Percentiles rank a stretch among this genome's conserved stretches.
Evolutionary conservation across 2,797 vertebrate species (phyloP).

Genomic region (Pipistrellus pygmaeus): DNA sequence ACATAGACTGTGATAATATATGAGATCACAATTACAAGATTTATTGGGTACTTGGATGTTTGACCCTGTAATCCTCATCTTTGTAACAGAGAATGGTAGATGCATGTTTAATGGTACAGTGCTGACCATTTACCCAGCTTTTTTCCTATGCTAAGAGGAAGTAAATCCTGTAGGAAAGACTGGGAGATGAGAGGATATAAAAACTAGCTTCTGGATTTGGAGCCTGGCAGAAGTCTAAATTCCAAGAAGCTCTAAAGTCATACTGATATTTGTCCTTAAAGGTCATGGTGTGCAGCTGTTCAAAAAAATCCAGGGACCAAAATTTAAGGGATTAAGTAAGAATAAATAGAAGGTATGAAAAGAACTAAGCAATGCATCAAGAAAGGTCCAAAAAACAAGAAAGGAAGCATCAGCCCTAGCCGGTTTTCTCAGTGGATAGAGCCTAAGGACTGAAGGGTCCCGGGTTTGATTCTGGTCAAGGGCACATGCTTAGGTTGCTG

Average conservation of each 20-base stretch:
- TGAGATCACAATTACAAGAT: neutral
- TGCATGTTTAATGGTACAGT: neutral
- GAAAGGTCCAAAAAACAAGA: slow-evolving; percentile 14
- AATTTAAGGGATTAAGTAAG: slow-evolving; percentile 59
- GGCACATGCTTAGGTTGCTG: too few relatives aligned
- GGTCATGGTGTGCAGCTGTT: slow-evolving; percentile 63
- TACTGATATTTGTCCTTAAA: slow-evolving; percentile 74
- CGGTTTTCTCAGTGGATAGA: too few relatives aligned
- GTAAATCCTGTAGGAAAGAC: neutral
- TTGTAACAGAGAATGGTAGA: neutral
- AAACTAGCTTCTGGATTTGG: slow-evolving; percentile 55
- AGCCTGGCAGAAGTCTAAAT: slow-evolving; percentile 48
- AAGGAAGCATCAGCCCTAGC: neutral
- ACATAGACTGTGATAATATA: neutral
- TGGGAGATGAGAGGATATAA: neutral
- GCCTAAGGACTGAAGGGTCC: too few relatives aligned
- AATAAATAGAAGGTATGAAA: slow-evolving; percentile 64
- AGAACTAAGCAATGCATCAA: neutral
- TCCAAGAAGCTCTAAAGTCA: slow-evolving; percentile 68
- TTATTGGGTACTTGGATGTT: neutral
- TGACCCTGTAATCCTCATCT: neutral
- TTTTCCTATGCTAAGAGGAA: neutral
- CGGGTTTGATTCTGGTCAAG: too few relatives aligned
- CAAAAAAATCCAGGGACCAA: slow-evolving; percentile 42
- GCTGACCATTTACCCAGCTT: neutral